These are phyloP conservation scores for Amphiprion percula DNA, from an alignment of 2,113 vertebrate species.

Conservation along the genomic window DNA sequence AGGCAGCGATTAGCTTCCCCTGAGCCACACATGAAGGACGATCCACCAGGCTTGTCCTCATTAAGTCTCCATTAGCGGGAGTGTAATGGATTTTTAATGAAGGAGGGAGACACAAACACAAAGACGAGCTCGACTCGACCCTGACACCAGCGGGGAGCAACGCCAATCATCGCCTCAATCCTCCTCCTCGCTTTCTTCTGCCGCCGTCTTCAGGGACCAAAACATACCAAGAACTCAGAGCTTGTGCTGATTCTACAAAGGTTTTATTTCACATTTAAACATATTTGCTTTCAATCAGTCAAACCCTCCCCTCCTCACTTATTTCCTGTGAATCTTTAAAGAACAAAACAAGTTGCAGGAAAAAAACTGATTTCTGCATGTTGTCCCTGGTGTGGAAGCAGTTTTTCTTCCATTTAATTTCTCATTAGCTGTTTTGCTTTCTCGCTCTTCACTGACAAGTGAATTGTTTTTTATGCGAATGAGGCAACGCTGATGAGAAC, in stretches of 20 bases:
- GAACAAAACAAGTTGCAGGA: background rate
- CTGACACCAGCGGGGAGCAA: slow-evolving; percentile 32
- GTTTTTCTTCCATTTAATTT: slow-evolving; percentile 26
- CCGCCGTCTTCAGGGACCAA: background rate
- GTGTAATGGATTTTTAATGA: slow-evolving; percentile 78
- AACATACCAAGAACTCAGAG: background rate
- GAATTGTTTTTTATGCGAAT: slow-evolving; percentile 21
- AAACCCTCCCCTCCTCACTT: background rate
- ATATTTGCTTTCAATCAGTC: background rate
- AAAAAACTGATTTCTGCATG: background rate
- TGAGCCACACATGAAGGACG: slow-evolving; percentile 69
- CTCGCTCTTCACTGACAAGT: background rate
- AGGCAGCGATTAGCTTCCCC: slow-evolving; percentile 61
- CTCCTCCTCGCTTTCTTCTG: background rate
- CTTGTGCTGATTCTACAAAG: background rate
- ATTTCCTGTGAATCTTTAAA: background rate
- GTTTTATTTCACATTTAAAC: background rate
- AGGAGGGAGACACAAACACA: slow-evolving; percentile 58
- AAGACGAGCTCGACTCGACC: slow-evolving; percentile 57
- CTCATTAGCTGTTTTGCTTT: slow-evolving; percentile 50
- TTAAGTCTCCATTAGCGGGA: slow-evolving; percentile 70
- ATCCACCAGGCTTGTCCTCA: slow-evolving; percentile 67
- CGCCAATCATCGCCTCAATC: slow-evolving; percentile 22
- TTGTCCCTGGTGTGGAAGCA: background rate
- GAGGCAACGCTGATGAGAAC: slow-evolving; percentile 35